Percentiles rank a stretch among this genome's conserved stretches.
Conservation (phyloP, 2,113 vertebrate species). For the Charadrius vociferus region DNA sequence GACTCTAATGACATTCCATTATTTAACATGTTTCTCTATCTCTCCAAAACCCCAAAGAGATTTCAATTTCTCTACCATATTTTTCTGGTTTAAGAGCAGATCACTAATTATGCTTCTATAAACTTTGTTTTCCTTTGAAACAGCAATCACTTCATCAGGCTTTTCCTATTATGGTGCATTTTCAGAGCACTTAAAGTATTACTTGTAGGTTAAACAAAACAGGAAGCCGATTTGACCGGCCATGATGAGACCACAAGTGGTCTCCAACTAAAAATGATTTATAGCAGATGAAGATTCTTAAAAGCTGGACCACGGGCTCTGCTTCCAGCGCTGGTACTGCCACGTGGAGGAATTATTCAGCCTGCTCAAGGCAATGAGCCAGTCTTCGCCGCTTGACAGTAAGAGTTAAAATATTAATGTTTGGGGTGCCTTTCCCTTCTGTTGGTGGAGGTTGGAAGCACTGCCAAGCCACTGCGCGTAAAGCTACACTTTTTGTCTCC, state of each 20-base stretch:
- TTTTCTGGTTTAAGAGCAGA: conserved; percentile 50
- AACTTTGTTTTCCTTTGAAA: conserved; percentile 49
- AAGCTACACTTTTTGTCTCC: neutral
- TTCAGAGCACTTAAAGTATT: conserved; percentile 17
- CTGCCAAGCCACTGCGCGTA: neutral
- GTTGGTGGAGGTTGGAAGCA: neutral
- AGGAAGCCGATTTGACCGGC: conserved; percentile 29
- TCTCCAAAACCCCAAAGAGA: neutral
- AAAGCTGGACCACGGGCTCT: neutral
- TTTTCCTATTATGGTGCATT: conserved; percentile 15
- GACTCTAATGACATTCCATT: neutral
- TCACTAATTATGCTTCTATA: conserved; percentile 40
- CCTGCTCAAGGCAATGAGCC: neutral
- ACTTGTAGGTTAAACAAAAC: conserved; percentile 21
- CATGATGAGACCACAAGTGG: conserved; percentile 32
- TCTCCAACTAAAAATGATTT: neutral
- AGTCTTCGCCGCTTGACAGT: accelerated
- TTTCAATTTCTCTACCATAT: conserved; percentile 6
- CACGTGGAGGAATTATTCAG: neutral
- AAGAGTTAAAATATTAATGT: neutral
- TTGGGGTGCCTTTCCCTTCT: neutral
- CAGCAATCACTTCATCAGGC: neutral
- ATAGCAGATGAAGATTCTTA: neutral
- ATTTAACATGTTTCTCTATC: neutral
- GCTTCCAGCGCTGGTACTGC: neutral